Evolutionary conservation across 2,797 vertebrate species (phyloP), one percentile per base, ranked within the genome.

Genomic region (Podargus strigoides): DNA sequence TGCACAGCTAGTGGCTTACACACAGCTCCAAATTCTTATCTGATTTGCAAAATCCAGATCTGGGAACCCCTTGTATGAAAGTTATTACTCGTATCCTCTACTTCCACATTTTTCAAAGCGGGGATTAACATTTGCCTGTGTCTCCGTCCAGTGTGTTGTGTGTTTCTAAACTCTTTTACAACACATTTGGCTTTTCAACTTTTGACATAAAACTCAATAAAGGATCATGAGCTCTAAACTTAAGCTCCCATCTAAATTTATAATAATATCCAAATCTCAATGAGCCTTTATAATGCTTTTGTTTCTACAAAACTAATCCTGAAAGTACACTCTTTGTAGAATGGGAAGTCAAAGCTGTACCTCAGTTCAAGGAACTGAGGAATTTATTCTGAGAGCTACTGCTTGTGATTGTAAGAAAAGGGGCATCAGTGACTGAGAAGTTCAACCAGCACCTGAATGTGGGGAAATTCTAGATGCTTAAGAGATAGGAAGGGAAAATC

Each of bases 11-110:
- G 28, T 9, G 62, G 13, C 55, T 74, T 12, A 0, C 46, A 32
- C 1, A 0, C 21, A 41, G 47, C 58, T 79, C 36, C 64, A 23
- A 14, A 2, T 21, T 9, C 1, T 7, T 47, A 39, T 37, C 14
- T 27, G 50, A 14, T n/a, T 77, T 73, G 50, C 1, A 1, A 73
- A 36, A 77, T 58, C 30, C 59, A 63, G 28, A n/a, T 49, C 32
- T 50, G 55, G 75, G 23, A 13, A 74, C 3, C 15, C 59, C 55
- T 37, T 30, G 6, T 6, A 20, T 14, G 14, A 73, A 55, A 20
- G 21, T 37, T 55, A 46, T 53, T 75, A 34, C 10, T 44, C 32
- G 10, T 24, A 30, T 27, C 16, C 28, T 69, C 64, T 47, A 24
- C 42, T 84, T 50, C 19, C 55, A 47, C 19, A 50, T 46, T 49